Base-by-base conservation (phyloP, 2,888 invertebrate genomes). In the Ceraclea dissimilis region DNA sequence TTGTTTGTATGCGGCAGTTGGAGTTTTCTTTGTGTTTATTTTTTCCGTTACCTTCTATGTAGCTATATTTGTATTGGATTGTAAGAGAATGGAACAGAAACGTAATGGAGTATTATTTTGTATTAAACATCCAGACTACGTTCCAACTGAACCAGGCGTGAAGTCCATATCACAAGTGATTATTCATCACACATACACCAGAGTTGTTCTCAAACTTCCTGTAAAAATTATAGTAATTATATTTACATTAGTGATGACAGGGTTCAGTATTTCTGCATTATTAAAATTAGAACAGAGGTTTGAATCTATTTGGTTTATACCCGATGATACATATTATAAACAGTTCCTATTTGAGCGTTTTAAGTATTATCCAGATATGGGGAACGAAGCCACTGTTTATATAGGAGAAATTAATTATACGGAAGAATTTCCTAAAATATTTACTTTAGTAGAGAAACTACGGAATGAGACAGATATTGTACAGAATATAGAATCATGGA, bases 1-100 rank as follows among this genome's bases (percentile, higher is more conserved):
- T 68, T 91, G 92, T 68, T 77, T 90, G 51, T 91, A 88, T 68
- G 89, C 90, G 13, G 86, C 88, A 6, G 70, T 84, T 1, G 88
- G 89, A 18, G 86, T 91, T 1, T 76, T 88, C 57, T 82, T 86
- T 65, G 86, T 88, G 19, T 90, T 85, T 68, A 71, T 86, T 54
- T 85, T 84, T 66, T 86, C 88, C 63, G 80, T 88, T 5, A 90
- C 90, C n/a, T 88, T 90, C 69, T 91, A 90, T 70, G 82, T 87
- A 13, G 88, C 88, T 1, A 83, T 86, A 61, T 84, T 91, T 65
- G 81, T 85, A 0, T 68, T 90, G 61, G 91, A 91, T 65, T 78
- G 87, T 56, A 74, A 68, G 65, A 75, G 88, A 66, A 75, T 86
- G 17, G 79, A 80, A 62, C 69, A 68, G 1, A 81, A 81, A 59